Base-by-base conservation (phyloP, 1,140 invertebrate species). In the Saxidomus purpurata region DNA sequence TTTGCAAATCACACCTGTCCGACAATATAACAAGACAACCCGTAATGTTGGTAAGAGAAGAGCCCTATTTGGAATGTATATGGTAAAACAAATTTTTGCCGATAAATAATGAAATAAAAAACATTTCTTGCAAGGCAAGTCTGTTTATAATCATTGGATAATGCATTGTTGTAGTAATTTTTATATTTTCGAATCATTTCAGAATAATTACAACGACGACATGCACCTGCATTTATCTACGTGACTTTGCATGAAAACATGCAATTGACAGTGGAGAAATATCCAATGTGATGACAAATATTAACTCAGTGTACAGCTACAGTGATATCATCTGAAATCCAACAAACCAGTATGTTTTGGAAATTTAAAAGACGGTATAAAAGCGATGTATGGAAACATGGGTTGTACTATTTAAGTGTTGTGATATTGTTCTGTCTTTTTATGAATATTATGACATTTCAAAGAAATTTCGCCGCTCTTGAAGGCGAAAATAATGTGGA, bases 401-500 rank as follows among this genome's bases (percentile, higher is more conserved):
- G 43, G 25, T 43, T 80, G 31, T 69, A 36, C 69, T 89, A 83
- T 63, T 36, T 71, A 40, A 38, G 63, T 31, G 52, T 34, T 25
- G 67, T 59, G 17, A 43, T 89, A 28, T 52, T 77, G 15, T 49
- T 88, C n/a, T 49, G 90, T 19, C n/a, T 92, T 0, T 17, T 92
- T 19, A 47, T 76, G 0, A 89, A 91, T 31, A 80, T 91, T 40
- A 38, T 91, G 71, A 79, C 89, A 63, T 59, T 92, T 59, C 82
- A 92, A 40, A 59, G 83, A n/a, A 87, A 90, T 28, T 92, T 90
- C 61, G 84, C 52, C 28, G 43, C 76, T 43, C 47, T 91, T 31
- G 91, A 91, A 87, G 63, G 79, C 19, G 91, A 90, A 74, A 89
- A 88, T 40, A 86, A 84, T 34, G 55, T 87, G 0, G 90, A 87